A percentile compares a stretch with the other conserved stretches of the same genome.
Conservation (phyloP, 2,888 invertebrate species). For the Leptogaster cylindrica region DNA sequence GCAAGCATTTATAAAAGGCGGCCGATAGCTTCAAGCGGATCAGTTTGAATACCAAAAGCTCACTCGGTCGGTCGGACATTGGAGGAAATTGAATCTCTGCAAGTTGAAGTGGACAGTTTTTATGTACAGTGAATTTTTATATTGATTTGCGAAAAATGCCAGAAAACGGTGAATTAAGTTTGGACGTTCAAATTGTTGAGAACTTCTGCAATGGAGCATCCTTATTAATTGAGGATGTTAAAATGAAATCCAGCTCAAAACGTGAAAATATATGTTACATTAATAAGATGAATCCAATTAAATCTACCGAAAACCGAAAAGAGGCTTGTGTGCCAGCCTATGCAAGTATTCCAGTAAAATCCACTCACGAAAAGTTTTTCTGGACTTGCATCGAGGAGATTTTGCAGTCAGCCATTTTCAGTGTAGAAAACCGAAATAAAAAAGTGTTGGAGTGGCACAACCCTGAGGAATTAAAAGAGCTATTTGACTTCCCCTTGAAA, state of each 20-base stretch:
- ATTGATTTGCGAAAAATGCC: conserved; percentile 52
- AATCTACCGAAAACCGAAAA: neutral
- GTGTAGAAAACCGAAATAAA: conserved; percentile 72
- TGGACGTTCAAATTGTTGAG: conserved; percentile 49
- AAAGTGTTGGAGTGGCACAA: conserved; percentile 83
- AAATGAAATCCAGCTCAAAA: no score
- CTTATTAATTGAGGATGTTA: neutral
- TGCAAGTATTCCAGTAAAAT: conserved; percentile 68
- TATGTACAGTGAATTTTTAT: neutral
- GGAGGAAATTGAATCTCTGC: neutral
- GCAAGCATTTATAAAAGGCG: conserved; percentile 43
- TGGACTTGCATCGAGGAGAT: conserved; percentile 73
- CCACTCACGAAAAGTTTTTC: conserved; percentile 74
- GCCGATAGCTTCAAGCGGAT: neutral
- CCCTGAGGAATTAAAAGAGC: conserved; percentile 73
- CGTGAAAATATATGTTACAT: conserved; percentile 1
- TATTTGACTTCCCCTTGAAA: conserved; percentile 71
- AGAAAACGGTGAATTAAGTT: conserved; percentile 52
- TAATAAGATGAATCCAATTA: no score
- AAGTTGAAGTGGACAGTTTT: neutral
- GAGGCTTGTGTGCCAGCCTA: conserved; percentile 13
- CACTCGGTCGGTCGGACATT: conserved; percentile 63
- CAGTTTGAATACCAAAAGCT: conserved; percentile 36
- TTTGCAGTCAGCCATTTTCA: conserved; percentile 77
- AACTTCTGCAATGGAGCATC: conserved; percentile 14